Conservation (phyloP, 92 coral and sea anemone species). For the Metridium senile region DNA sequence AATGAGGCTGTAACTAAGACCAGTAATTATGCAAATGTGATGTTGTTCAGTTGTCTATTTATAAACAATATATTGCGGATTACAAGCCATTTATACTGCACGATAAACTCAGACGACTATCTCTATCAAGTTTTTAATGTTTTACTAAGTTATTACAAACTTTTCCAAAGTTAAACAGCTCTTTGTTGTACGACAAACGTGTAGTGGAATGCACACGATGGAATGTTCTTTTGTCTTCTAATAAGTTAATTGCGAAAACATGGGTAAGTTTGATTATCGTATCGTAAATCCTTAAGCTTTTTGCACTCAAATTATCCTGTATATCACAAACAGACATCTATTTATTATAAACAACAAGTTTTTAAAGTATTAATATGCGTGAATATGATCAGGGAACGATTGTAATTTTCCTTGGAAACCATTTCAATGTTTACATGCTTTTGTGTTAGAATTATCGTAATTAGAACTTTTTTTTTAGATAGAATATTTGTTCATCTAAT, state of each 20-base stretch:
- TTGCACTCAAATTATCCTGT: background rate
- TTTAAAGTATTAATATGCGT: background rate
- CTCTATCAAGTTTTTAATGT: background rate
- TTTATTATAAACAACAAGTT: too few species aligned
- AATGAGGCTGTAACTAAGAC: conserved; percentile 45
- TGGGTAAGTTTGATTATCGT: conserved; percentile 37
- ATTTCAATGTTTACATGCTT: background rate
- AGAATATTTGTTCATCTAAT: background rate
- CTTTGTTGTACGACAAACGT: conserved; percentile 1
- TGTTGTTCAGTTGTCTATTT: background rate
- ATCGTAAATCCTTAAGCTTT: background rate
- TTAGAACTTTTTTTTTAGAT: background rate
- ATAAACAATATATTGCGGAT: background rate
- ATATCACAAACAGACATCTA: too few species aligned
- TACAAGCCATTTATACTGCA: background rate
- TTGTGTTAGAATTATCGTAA: background rate
- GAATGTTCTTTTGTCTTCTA: conserved; percentile 34
- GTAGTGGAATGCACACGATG: conserved; percentile 22
- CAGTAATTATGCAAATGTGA: conserved; percentile 22
- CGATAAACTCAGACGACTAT: background rate
- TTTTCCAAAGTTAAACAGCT: conserved; percentile 11
- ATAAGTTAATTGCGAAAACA: conserved; percentile 26
- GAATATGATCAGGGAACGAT: too few species aligned
- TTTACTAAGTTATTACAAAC: background rate
- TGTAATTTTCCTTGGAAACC: conserved; percentile 4